Base-by-base conservation (phyloP, 2,797 vertebrate species). In the Paguma larvata region DNA sequence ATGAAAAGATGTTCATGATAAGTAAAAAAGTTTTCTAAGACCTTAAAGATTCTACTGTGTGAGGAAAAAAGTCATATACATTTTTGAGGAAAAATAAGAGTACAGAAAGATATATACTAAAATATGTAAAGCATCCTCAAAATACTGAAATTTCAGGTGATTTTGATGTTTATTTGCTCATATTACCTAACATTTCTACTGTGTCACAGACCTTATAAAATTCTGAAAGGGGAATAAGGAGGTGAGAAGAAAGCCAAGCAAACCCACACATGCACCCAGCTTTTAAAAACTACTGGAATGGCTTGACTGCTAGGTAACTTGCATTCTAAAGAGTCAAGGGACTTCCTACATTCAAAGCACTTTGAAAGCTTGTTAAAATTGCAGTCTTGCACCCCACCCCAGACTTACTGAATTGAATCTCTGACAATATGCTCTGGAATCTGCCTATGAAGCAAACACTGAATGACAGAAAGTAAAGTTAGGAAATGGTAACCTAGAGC, bases 1-100 rank as follows among this genome's bases (percentile, higher is more conserved):
- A 77, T 90, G 41, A 92, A 94, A 97, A 92, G 65, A 94, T 34
- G 56, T 73, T 91, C 78, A 67, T 62, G n/a, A 11, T 89, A 92
- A 75, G n/a, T 65, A 56, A 56, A 80, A 91, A 84, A 16, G 46
- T 89, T 89, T 67, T 67, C 44, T 15, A 90, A 78, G 89, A 89
- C 2, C 46, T 67, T 59, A 73, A 4, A 79, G 13, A 93, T 72
- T 63, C 41, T 51, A 85, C 38, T 89, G 51, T 70, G 48, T 78
- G 51, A 2, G 32, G 3, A 46, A n/a, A 77, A 77, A 85, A 41
- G 44, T 34, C 63, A 78, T 10, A 59, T 59, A 34, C 21, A 84
- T 70, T 72, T 72, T 46, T 34, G 14, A 78, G 70, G 83, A 77
- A 91, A 89, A 79, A 27, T 73, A 65, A 89, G 32, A 80, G 32